These are phyloP conservation scores for Galaxias olidus DNA, from an alignment of 2,797 vertebrate genomes.

Conservation along the genomic window DNA sequence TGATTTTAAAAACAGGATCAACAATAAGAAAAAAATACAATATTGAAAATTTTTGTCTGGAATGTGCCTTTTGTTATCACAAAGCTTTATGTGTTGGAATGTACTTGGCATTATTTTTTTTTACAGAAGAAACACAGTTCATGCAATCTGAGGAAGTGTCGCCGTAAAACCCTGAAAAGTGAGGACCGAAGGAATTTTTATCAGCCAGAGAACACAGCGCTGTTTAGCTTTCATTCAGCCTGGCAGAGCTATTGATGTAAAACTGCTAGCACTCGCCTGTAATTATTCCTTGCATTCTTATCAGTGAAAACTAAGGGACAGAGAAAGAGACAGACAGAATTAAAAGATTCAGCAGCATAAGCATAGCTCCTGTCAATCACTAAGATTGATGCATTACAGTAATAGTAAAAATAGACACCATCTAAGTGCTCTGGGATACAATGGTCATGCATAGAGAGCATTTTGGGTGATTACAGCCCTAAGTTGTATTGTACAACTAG, in stretches of 20 bases:
- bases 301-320: slow-evolving; percentile 29
- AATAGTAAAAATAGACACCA: no score
- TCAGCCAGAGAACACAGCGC: slow-evolving; percentile 43
- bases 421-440: no score
- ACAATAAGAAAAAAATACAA: neutral
- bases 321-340: neutral
- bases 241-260: slow-evolving; percentile 46
- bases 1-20: neutral
- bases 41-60: no score
- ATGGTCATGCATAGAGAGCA: no score
- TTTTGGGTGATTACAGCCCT: no score
- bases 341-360: slow-evolving; percentile 12
- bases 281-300: slow-evolving; percentile 47
- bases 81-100: neutral
- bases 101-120: slow-evolving; percentile 7
- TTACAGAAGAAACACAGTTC: slow-evolving; percentile 17
- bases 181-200: slow-evolving; percentile 52
- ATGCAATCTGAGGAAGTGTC: slow-evolving; percentile 28
- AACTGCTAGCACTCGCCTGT: slow-evolving; percentile 42
- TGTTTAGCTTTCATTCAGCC: slow-evolving; percentile 47
- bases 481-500: no score
- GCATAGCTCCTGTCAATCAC: slow-evolving; percentile 28
- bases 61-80: no score
- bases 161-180: slow-evolving; percentile 31
- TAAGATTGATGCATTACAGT: slow-evolving; percentile 16